phyloP scores from a whole-genome alignment of 2,113 vertebrate genomes.

The Vidua macroura region DNA sequence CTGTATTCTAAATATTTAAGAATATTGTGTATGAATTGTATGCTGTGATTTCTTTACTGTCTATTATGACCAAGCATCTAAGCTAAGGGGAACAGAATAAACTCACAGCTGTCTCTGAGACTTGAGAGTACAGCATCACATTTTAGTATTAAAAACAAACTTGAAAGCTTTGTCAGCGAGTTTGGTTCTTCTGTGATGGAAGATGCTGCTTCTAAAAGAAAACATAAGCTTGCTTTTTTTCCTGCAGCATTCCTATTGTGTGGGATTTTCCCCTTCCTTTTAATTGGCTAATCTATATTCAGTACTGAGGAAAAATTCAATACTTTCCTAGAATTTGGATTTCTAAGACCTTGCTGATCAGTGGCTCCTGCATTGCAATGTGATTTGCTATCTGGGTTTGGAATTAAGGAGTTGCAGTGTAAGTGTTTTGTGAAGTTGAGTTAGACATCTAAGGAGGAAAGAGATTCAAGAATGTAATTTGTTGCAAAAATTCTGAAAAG shows the following conservation, averaged over 20 bases:
- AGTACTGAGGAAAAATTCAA: background rate
- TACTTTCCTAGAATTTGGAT: background rate
- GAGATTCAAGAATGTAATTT: background rate
- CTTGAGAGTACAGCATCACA: background rate
- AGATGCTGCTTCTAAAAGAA: background rate
- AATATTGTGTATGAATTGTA: background rate
- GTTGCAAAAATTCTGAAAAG: background rate
- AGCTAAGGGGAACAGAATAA: background rate
- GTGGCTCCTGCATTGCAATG: background rate
- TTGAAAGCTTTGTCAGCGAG: background rate
- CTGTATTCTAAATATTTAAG: background rate
- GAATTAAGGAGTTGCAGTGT: background rate
- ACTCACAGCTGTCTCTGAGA: background rate
- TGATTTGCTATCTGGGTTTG: background rate
- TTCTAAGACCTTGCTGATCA: background rate
- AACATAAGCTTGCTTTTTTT: background rate
- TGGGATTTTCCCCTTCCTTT: accelerated
- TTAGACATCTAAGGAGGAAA: background rate
- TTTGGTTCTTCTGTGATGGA: background rate
- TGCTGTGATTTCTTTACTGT: background rate
- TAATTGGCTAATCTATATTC: background rate
- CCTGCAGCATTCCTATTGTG: background rate
- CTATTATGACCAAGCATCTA: background rate
- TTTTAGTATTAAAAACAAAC: background rate
- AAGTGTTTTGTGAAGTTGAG: background rate